Conservation (phyloP, 2,888 invertebrate species). For the Operophtera brumata region DNA sequence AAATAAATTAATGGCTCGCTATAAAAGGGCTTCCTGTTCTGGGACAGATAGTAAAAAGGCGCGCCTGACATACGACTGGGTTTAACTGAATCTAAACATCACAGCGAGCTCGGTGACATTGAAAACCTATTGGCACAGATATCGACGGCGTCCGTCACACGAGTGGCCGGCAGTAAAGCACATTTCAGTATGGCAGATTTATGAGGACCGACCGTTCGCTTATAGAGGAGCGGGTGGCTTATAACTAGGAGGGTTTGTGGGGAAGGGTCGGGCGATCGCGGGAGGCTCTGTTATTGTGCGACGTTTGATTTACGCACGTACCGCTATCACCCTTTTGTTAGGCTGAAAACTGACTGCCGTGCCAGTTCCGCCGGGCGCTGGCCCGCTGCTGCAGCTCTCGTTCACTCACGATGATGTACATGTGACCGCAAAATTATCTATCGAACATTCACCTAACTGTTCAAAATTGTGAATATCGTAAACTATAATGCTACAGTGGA, state of each 20-base stretch:
- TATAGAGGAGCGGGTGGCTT: constrained; percentile 58
- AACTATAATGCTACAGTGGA: not conserved
- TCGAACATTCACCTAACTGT: not conserved
- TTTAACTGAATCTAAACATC: constrained; percentile 52
- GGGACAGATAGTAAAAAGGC: constrained; percentile 46
- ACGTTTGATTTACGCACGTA: constrained; percentile 80
- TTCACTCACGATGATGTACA: constrained; percentile 24
- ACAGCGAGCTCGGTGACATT: constrained; percentile 51
- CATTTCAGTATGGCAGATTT: constrained; percentile 77
- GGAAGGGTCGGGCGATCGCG: constrained; percentile 57
- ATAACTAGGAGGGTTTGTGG: constrained; percentile 56
- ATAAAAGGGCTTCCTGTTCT: constrained; percentile 44
- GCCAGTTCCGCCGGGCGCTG: constrained; percentile 67
- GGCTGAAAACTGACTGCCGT: constrained; percentile 74
- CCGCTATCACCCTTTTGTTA: constrained; percentile 80
- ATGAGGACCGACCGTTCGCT: constrained; percentile 66
- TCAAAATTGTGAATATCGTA: not conserved
- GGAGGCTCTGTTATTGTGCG: constrained; percentile 77
- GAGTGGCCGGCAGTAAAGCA: constrained; percentile 58
- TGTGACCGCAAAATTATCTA: constrained; percentile 20
- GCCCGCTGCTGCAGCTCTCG: constrained; percentile 59
- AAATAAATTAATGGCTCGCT: constrained; percentile 43
- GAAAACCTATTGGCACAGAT: constrained; percentile 72
- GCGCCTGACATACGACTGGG: constrained; percentile 45
- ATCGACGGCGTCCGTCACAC: constrained; percentile 58